phyloP scores from a whole-genome alignment of 2,888 invertebrate species.

The Latrodectus elegans region DNA sequence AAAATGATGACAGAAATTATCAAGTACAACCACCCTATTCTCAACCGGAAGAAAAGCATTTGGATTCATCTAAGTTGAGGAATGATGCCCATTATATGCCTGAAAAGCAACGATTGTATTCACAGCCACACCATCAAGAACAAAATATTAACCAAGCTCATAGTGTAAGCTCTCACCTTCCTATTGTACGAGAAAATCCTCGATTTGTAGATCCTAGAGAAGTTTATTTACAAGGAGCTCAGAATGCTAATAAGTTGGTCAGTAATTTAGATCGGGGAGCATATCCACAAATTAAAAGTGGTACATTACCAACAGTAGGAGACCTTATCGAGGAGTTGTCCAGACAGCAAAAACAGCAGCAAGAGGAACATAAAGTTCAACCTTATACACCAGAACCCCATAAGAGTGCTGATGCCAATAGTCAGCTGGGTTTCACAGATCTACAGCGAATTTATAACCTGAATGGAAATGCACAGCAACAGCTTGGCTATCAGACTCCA shows the following conservation, averaged over 20 bases:
- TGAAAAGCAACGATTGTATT: background rate
- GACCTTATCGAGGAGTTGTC: slow-evolving; percentile 36
- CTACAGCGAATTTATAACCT: slow-evolving; percentile 28
- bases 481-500: background rate
- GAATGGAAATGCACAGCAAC: slow-evolving; percentile 1
- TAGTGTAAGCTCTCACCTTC: background rate
- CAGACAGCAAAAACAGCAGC: slow-evolving; percentile 26
- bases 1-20: slow-evolving; percentile 12
- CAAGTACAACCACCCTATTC: background rate
- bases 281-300: slow-evolving; percentile 37
- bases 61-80: too few relatives aligned
- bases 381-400: slow-evolving; percentile 5
- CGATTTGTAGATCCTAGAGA: slow-evolving; percentile 10
- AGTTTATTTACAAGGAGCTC: slow-evolving; percentile 34
- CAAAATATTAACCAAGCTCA: background rate
- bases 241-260: slow-evolving; percentile 47
- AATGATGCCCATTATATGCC: background rate
- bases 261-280: slow-evolving; percentile 17
- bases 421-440: slow-evolving; percentile 19
- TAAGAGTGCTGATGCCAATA: slow-evolving; percentile 12
- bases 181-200: background rate
- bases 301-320: slow-evolving; percentile 14
- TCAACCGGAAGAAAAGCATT: background rate
- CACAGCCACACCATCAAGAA: background rate
- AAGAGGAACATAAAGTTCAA: slow-evolving; percentile 14